Percentiles rank a stretch among this genome's conserved stretches.
Conservation (phyloP, 2,888 invertebrate species). For the Lasioglossum oenotherae region DNA sequence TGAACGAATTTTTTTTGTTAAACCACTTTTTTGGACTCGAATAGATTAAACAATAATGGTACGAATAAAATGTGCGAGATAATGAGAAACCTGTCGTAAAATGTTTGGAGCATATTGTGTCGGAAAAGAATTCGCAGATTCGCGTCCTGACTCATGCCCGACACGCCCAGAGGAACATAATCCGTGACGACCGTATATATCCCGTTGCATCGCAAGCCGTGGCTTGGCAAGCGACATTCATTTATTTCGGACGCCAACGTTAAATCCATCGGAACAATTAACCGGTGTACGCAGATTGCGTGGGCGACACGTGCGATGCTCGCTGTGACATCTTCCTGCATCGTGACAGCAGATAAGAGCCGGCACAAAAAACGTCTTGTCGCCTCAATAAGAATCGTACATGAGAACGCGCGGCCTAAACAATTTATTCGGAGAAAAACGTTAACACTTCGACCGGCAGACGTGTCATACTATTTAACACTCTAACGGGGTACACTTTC, state of each 20-base stretch:
- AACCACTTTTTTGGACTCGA: neutral
- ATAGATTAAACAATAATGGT: neutral
- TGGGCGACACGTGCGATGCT: slow-evolving; percentile 57
- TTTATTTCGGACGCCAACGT: slow-evolving; percentile 72
- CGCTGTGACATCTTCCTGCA: slow-evolving; percentile 26
- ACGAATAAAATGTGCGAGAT: neutral
- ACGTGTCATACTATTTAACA: neutral
- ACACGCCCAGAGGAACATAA: slow-evolving; percentile 63
- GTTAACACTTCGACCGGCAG: neutral
- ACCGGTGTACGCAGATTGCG: slow-evolving; percentile 61
- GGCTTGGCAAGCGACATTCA: slow-evolving; percentile 67
- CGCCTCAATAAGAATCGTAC: slow-evolving; percentile 24
- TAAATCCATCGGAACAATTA: slow-evolving; percentile 78
- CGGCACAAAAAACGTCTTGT: slow-evolving; percentile 11
- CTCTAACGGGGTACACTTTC: neutral
- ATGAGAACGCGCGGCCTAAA: neutral
- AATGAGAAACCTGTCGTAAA: neutral
- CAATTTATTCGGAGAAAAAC: neutral
- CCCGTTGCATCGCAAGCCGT: slow-evolving; percentile 34
- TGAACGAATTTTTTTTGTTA: neutral
- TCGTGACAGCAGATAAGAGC: slow-evolving; percentile 23
- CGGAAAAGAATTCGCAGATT: slow-evolving; percentile 8
- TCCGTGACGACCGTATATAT: slow-evolving; percentile 65
- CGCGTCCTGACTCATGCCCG: slow-evolving; percentile 5
- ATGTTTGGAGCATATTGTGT: neutral